Base-by-base conservation (phyloP, 2,113 vertebrate genomes). In the Tautogolabrus adspersus region DNA sequence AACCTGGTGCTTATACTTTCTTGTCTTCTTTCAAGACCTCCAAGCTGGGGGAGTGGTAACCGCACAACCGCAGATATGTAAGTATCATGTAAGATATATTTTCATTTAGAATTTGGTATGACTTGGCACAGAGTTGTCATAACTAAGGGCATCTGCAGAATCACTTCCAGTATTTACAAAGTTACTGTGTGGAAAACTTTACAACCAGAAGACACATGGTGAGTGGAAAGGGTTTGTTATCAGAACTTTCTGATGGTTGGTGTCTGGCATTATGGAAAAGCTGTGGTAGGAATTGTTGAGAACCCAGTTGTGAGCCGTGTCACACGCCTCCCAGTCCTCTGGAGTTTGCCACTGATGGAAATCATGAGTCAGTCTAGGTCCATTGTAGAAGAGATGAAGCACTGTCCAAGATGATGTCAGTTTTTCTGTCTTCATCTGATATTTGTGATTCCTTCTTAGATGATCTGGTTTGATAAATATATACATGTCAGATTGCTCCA, bases 151-250 rank as follows among this genome's bases (percentile, higher is more conserved):
- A 19, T 37, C 37, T 60, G 52, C 16, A 15, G 8, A 21, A 2
- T 30, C 10, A 6, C 30, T 69, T 73, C 40, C 54, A 9, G 10
- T 55, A 7, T n/a, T 21, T 3, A 42, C 19, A 22, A 13, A 22
- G 49, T 47, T 62, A 9, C 19, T 16, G 13, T 54, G 49, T 54
- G 42, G 40, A 51, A 22, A 1, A 46, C 10, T 40, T 21, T 37
- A 55, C n/a, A 55, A 22, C 49, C 13, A 19, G 6, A 46, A 16
- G 5, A 21, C 49, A n/a, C 18, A n/a, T 2, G 49, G 47, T 51
- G 6, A 59, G 63, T 88, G 85, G 79, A 75, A 81, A 85, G 30
- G n/a, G 66, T 69, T 54, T 66, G 64, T 86, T 89, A 90, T 90
- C 85, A 19, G 69, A 70, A 60, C 10, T 26, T 22, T 82, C 30